Evolutionary conservation across 2,888 invertebrate species (phyloP).

Genomic region (Phortica magna): DNA sequence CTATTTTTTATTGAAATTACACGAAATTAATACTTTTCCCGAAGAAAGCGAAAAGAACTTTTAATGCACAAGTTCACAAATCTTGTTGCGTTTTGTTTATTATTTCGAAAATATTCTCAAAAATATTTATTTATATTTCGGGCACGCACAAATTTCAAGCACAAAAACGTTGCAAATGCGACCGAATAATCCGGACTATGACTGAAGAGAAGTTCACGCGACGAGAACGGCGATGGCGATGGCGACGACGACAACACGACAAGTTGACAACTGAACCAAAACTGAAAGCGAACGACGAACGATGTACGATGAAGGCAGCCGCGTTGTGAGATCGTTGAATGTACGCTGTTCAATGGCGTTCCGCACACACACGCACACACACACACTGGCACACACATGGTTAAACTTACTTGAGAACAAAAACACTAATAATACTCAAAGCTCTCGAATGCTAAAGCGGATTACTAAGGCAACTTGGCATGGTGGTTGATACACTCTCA

Average conservation of each 20-base stretch:
- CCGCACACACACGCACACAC: neutral
- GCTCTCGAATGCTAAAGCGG: slow-evolving; percentile 36
- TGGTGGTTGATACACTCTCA: slow-evolving; percentile 48
- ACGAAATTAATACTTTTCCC: neutral
- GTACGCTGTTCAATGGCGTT: slow-evolving; percentile 39
- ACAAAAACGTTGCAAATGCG: neutral
- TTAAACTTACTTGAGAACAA: neutral
- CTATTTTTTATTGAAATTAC: neutral
- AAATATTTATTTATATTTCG: slow-evolving; percentile 9
- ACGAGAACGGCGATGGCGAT: slow-evolving; percentile 20
- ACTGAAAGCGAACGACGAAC: slow-evolving; percentile 58
- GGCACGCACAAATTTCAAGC: slow-evolving; percentile 7
- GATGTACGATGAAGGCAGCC: slow-evolving; percentile 24
- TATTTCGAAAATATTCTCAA: neutral
- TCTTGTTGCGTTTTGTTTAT: neutral
- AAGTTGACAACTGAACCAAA: slow-evolving; percentile 64
- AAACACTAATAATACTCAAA: slow-evolving; percentile 33
- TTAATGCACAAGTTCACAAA: neutral
- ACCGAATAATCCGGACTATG: slow-evolving; percentile 41
- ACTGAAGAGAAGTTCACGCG: slow-evolving; percentile 40
- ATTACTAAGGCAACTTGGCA: slow-evolving; percentile 37
- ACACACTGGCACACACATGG: neutral
- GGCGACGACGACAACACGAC: slow-evolving; percentile 47
- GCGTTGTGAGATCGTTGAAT: slow-evolving; percentile 42
- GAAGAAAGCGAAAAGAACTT: neutral